A percentile compares a stretch with the other conserved stretches of the same genome.
phyloP scores from a whole-genome alignment of 2,113 vertebrate species.

The Verasper variegatus region DNA sequence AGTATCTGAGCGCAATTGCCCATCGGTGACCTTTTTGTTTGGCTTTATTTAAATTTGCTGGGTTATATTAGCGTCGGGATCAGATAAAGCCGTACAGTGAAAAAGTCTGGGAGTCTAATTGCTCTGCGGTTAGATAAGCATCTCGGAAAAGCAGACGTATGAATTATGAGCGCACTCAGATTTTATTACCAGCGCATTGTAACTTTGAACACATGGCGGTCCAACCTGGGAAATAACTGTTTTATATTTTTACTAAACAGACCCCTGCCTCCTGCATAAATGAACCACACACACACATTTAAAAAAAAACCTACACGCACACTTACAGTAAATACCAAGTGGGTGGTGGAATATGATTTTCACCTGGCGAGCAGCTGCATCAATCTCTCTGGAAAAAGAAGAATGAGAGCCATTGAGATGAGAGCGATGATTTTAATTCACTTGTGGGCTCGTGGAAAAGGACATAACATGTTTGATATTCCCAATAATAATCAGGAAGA shows the following conservation, averaged over 20 bases:
- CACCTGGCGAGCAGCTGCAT: conserved; percentile 55
- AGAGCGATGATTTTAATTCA: conserved; percentile 78
- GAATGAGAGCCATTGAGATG: conserved; percentile 61
- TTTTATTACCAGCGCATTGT: conserved; percentile 51
- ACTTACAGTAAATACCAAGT: conserved; percentile 11
- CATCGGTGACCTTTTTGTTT: conserved; percentile 47
- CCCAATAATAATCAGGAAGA: conserved; percentile 31
- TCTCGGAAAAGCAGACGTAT: conserved; percentile 63
- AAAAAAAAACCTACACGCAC: background rate
- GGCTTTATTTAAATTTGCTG: conserved; percentile 30
- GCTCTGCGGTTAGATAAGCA: conserved; percentile 62
- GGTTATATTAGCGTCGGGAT: conserved; percentile 39
- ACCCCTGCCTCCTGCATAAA: background rate
- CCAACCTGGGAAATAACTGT: conserved; percentile 36
- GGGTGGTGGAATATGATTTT: conserved; percentile 62
- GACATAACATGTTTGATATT: conserved; percentile 64
- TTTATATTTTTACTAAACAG: conserved; percentile 47
- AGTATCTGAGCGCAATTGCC: conserved; percentile 37
- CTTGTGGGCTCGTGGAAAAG: conserved; percentile 42
- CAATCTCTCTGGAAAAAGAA: conserved; percentile 67
- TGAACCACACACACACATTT: conserved; percentile 17
- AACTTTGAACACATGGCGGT: conserved; percentile 52
- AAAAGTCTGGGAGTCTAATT: conserved; percentile 66
- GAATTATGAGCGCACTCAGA: conserved; percentile 62
- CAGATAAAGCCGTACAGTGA: conserved; percentile 41